phyloP scores from a whole-genome alignment of 2,113 vertebrate genomes.

The Sinocyclocheilus grahami region DNA sequence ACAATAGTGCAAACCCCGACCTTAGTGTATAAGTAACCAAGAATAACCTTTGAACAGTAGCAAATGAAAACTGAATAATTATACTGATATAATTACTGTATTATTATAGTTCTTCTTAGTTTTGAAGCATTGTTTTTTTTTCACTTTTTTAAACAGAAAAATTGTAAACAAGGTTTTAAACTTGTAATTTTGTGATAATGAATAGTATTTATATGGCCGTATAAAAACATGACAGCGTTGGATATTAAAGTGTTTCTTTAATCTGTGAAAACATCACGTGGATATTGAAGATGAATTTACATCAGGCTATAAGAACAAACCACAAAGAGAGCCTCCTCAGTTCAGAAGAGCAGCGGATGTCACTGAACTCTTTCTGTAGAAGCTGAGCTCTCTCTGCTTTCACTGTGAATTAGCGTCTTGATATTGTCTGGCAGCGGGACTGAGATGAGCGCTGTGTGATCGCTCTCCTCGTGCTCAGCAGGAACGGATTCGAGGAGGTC shows the following conservation, averaged over 20 bases:
- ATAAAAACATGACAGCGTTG: neutral
- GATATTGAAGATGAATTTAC: neutral
- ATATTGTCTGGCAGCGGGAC: neutral
- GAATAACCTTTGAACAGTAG: neutral
- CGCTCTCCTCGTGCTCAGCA: neutral
- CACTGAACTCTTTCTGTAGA: neutral
- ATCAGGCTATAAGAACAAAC: neutral
- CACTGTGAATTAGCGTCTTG: neutral
- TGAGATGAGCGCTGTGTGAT: neutral
- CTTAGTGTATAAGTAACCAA: neutral
- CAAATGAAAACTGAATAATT: neutral
- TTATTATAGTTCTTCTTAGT: neutral
- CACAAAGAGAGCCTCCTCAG: neutral
- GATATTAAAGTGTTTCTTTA: neutral
- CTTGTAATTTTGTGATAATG: neutral
- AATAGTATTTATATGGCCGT: neutral
- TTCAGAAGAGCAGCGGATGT: neutral
- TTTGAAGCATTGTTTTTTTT: neutral
- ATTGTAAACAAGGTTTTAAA: neutral
- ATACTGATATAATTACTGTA: neutral
- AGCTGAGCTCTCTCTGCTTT: conserved; percentile 6
- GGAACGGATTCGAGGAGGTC: conserved; percentile 49
- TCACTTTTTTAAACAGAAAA: neutral
- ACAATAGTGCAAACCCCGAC: neutral
- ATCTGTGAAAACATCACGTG: neutral